Base-by-base conservation (phyloP, 2,113 vertebrate species). In the Anas platyrhynchos region DNA sequence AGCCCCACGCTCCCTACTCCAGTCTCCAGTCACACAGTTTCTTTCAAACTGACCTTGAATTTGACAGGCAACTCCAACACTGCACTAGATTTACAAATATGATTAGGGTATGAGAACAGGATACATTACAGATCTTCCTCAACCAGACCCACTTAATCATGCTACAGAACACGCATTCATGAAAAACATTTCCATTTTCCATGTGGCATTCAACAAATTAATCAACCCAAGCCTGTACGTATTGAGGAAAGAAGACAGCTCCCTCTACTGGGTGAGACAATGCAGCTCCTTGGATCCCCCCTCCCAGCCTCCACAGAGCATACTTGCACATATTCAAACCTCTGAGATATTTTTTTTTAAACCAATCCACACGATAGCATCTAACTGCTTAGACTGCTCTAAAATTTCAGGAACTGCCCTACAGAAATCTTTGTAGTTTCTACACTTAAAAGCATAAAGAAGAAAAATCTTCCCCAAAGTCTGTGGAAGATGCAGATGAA, bases 1-100 rank as follows among this genome's bases (percentile, higher is more conserved):
- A 71, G 44, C 9, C 23, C 31, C 41, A 50, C 52, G 76, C 48
- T 89, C 54, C 83, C 67, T 88, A 84, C 86, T 84, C 61, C 8
- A 25, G 31, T 84, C 87, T 93, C 90, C 62, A 88, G 77, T 89
- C 92, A 93, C 92, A 93, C 71, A 63, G 31, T 61, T 91, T 67
- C 68, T 44, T 91, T 82, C 77, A 91, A 82, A 83, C 11, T 76
- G 81, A 94, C 92, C 92, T 96, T 95, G 96, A 92, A 86, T 94
- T 73, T 77, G 77, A 94, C 77, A 87, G 58, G 38, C 50, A 46
- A 87, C 72, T 89, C 74, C 75, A 96, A 86, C 27, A 26, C 77
- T 54, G 84, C 54, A 23, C 54, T 79, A 83, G 80, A 86, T 82
- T 89, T 68, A 91, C 77, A 95, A 94, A 95, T 82, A 86, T 23